Conservation (phyloP, 2,113 vertebrate species). For the Chiloscyllium plagiosum region DNA sequence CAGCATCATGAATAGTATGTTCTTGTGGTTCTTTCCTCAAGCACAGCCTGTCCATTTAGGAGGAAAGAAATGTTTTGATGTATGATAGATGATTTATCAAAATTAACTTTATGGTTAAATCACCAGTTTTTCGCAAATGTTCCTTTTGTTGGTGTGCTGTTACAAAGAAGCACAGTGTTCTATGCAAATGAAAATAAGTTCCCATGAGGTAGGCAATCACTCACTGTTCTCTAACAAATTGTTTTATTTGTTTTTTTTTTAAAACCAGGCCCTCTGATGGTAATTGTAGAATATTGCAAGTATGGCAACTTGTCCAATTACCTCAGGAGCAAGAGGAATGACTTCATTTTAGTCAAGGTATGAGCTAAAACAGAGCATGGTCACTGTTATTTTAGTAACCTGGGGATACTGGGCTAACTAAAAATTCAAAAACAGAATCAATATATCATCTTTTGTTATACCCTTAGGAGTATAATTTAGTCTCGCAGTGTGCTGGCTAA, state of each 20-base stretch:
- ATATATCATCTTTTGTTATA: not conserved
- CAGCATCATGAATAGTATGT: not conserved
- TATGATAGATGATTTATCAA: not conserved
- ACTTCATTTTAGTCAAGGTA: slow-evolving; percentile 87
- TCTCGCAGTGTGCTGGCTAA: not conserved
- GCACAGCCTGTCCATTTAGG: not conserved
- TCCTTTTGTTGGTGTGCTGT: not conserved
- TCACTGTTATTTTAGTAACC: not conserved
- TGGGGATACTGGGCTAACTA: not conserved
- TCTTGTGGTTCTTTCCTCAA: not conserved
- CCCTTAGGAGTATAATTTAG: not conserved
- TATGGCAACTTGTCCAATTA: slow-evolving; percentile 90
- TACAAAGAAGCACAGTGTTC: not conserved
- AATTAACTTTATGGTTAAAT: not conserved
- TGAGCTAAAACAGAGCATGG: not conserved
- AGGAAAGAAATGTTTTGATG: not conserved
- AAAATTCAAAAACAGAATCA: not conserved
- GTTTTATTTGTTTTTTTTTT: too few species aligned
- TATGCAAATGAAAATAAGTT: not conserved
- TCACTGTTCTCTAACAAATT: not conserved
- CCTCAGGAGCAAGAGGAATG: slow-evolving; percentile 73
- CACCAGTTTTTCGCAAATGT: not conserved
- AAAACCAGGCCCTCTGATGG: slow-evolving; percentile 76
- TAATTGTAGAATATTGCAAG: slow-evolving; percentile 91
- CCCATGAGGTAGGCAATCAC: not conserved